Base-by-base conservation (phyloP, 2,113 vertebrate genomes). In the Edolisoma coerulescens region DNA sequence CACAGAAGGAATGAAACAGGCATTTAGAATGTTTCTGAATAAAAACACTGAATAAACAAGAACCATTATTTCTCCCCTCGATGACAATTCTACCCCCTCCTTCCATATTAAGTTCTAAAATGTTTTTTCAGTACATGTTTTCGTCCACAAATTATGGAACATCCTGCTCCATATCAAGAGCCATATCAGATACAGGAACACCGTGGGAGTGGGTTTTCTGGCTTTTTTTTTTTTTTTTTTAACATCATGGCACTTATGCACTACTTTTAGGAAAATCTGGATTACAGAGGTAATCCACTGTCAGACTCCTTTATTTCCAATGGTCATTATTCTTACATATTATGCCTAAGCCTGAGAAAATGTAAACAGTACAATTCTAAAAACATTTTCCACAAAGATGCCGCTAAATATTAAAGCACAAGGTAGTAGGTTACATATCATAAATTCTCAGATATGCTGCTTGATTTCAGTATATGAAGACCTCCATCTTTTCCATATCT, bases 331-430 rank as follows among this genome's bases (percentile, higher is more conserved):
- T 89, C 96, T 64, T 90, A 96, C 78, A 91, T 57, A 44, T 84
- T 90, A 95, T 52, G 69, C 61, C 65, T 84, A 96, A 94, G 76
- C 92, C 61, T 78, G 76, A 93, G 86, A 75, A 80, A 97, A 93
- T 75, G 93, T 93, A 96, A 97, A 96, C 95, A 85, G 87, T 52
- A 96, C n/a, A 70, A 91, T 82, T 78, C 84, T 53, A 96, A 81
- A 71, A 93, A 80, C 53, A 68, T 68, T 92, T 85, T 71, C 89
- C 78, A 90, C 92, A 78, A 87, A 86, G 68, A 79, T 35, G 60
- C 81, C 90, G 83, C 92, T 94, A 96, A 96, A 90, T 77, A 73
- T 50, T 39, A 59, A 90, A 92, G 73, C 90, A 53, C 74, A 47
- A 87, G 59, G 75, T 74, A 97, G 84, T 47, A 92, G 63, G 73